Evolutionary conservation across 2,113 vertebrate species (phyloP).

Genomic region (Silurus meridionalis): DNA sequence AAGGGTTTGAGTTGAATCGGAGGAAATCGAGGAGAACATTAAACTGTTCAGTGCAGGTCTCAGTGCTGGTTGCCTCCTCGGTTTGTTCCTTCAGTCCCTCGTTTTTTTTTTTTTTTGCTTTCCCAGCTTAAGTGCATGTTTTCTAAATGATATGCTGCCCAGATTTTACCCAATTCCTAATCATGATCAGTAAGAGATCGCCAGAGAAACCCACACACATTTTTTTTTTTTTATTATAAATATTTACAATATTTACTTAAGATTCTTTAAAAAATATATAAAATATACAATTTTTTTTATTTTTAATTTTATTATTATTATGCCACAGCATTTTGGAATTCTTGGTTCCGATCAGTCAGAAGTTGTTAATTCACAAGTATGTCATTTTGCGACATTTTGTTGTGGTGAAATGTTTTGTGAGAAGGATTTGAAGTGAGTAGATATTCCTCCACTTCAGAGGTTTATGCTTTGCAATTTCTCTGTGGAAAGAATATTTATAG

Average conservation of each 20-base stretch:
- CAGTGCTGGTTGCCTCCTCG: not conserved
- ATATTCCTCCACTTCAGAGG: not conserved
- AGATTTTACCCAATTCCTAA: not conserved
- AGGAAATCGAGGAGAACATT: not conserved
- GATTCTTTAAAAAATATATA: too few relatives aligned
- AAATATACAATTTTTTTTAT: too few relatives aligned
- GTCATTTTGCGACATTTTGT: not conserved
- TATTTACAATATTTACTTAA: too few relatives aligned
- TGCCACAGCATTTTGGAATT: not conserved
- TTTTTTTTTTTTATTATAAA: too few relatives aligned
- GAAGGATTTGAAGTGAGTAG: not conserved
- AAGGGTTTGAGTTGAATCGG: not conserved
- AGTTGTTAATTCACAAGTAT: not conserved
- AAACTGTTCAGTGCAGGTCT: constrained; percentile 8
- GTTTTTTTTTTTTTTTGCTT: not conserved
- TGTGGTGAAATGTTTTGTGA: not conserved
- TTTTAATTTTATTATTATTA: not conserved
- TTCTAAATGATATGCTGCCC: not conserved
- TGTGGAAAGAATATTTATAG: not conserved
- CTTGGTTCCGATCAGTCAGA: not conserved
- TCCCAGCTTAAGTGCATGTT: constrained; percentile 11
- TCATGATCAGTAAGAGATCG: not conserved
- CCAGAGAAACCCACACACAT: not conserved
- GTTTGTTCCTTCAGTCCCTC: not conserved
- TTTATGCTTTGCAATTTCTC: not conserved